Percentiles rank a stretch among this genome's conserved stretches.
These are phyloP conservation scores for Poeciliopsis prolifica DNA, from an alignment of 2,113 vertebrate genomes.

Conservation along the genomic window DNA sequence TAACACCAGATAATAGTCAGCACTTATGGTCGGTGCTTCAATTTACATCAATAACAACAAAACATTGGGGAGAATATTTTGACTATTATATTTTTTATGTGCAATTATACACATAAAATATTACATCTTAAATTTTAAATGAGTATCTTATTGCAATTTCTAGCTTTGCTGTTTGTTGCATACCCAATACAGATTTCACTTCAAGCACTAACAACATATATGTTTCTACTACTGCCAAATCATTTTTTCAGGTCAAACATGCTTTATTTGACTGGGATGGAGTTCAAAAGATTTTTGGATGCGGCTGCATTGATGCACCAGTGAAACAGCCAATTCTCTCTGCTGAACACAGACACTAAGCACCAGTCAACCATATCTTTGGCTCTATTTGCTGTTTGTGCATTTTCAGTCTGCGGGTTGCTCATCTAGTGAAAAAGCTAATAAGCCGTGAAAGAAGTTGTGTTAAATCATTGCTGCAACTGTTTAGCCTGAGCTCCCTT, in stretches of 20 bases:
- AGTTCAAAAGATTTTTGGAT: neutral
- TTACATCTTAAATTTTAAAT: neutral
- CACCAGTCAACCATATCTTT: slow-evolving; percentile 11
- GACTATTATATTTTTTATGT: neutral
- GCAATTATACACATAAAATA: neutral
- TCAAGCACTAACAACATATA: neutral
- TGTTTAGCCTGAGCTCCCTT: slow-evolving; percentile 2
- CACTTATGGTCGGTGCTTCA: neutral
- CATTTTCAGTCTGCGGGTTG: slow-evolving; percentile 11
- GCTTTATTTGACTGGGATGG: neutral
- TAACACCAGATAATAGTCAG: neutral
- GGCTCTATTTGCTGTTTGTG: slow-evolving; percentile 24
- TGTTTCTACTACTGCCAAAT: neutral
- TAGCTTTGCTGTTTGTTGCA: too few relatives aligned
- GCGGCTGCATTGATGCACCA: slow-evolving; percentile 2
- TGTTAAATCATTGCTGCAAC: slow-evolving; percentile 29
- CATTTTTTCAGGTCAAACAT: neutral
- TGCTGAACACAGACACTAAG: neutral
- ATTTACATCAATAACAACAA: neutral
- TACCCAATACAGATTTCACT: neutral
- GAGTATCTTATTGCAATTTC: neutral
- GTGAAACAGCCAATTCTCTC: neutral
- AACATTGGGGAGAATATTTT: neutral
- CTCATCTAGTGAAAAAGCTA: slow-evolving; percentile 35
- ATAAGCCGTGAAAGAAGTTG: slow-evolving; percentile 30